These are phyloP conservation scores for Pachypeltis micranthus DNA, from an alignment of 1,140 invertebrate species.

Conservation along the genomic window DNA sequence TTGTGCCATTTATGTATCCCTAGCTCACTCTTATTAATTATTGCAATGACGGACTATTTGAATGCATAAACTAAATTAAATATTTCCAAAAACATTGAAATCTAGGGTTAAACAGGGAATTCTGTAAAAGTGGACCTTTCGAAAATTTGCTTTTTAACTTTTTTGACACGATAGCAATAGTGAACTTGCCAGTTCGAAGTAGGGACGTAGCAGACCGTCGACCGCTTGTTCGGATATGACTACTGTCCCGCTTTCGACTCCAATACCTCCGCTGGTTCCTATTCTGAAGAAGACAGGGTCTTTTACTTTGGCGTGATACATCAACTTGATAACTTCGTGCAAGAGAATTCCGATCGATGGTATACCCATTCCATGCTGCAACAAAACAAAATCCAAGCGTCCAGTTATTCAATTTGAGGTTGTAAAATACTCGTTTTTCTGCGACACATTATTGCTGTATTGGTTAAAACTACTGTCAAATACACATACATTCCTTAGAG, in stretches of 20 bases:
- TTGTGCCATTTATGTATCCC: too few relatives aligned
- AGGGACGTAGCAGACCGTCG: slow-evolving; percentile 62
- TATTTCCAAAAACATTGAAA: too few relatives aligned
- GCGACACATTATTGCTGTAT: too few relatives aligned
- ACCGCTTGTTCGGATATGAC: slow-evolving; percentile 78
- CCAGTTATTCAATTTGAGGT: not conserved
- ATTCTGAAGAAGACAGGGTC: slow-evolving; percentile 86
- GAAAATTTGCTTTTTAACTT: too few relatives aligned
- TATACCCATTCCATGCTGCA: slow-evolving; percentile 85
- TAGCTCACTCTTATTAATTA: too few relatives aligned
- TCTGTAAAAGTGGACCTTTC: too few relatives aligned
- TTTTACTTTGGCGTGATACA: slow-evolving; percentile 77
- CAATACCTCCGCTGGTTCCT: slow-evolving; percentile 87
- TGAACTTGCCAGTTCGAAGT: slow-evolving; percentile 48
- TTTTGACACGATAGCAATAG: too few relatives aligned
- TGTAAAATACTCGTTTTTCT: not conserved
- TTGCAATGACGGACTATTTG: too few relatives aligned
- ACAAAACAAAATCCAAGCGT: slow-evolving; percentile 17
- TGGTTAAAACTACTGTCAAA: too few relatives aligned
- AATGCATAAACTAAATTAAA: too few relatives aligned
- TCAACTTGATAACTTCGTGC: slow-evolving; percentile 85
- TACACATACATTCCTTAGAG: too few relatives aligned
- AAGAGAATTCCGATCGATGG: slow-evolving; percentile 83
- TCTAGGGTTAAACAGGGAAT: too few relatives aligned
- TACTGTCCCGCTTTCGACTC: slow-evolving; percentile 75